A percentile compares a stretch with the other conserved stretches of the same genome.
Conservation (phyloP, 2,113 vertebrate genomes). For the Cettia cetti region DNA sequence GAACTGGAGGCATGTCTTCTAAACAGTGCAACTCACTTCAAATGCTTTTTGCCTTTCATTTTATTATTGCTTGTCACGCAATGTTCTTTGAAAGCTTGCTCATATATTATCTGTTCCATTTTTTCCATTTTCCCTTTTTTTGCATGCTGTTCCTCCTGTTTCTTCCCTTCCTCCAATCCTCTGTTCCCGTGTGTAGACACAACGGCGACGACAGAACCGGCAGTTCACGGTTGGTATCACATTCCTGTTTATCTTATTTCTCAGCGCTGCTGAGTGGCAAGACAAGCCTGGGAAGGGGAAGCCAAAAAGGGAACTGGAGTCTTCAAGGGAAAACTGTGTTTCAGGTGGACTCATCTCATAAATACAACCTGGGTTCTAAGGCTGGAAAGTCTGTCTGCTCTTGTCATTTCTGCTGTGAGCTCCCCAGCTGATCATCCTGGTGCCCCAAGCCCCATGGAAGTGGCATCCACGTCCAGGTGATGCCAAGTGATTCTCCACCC, state of each 20-base stretch:
- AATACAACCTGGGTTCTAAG: constrained; percentile 1
- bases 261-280: constrained; percentile 78
- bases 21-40: constrained; percentile 85
- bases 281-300: constrained; percentile 75
- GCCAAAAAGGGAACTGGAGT: constrained; percentile 38
- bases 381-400: constrained; percentile 56
- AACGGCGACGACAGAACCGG: constrained; percentile 83
- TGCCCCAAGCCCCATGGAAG: neutral
- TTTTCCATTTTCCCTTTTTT: constrained; percentile 87
- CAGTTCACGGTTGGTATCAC: constrained; percentile 88
- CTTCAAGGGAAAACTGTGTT: constrained; percentile 68
- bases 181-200: constrained; percentile 87
- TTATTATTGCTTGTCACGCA: constrained; percentile 83
- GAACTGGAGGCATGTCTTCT: constrained; percentile 80
- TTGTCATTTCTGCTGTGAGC: constrained; percentile 62
- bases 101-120: constrained; percentile 89
- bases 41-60: constrained; percentile 84
- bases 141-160: constrained; percentile 88
- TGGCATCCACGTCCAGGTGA: too few relatives aligned
- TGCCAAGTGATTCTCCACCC: neutral
- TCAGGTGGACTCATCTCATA: constrained; percentile 40
- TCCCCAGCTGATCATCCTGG: neutral
- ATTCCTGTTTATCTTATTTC: constrained; percentile 81
- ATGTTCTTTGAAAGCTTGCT: constrained; percentile 85
- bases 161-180: constrained; percentile 86